Conservation (phyloP, 2,113 vertebrate genomes). For the Mobula hypostoma region DNA sequence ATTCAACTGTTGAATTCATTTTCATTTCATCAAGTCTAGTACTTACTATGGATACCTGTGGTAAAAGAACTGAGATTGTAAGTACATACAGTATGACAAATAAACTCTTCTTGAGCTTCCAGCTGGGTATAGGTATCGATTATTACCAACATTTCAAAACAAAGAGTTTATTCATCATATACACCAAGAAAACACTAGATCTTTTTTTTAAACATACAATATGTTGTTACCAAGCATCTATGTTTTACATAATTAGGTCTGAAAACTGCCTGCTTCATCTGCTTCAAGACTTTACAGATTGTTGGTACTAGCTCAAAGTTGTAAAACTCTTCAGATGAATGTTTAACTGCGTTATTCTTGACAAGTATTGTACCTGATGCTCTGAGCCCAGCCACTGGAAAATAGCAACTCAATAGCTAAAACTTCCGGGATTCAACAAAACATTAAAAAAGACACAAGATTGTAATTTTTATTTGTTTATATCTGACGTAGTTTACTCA, state of each 20-base stretch:
- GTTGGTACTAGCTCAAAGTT: background rate
- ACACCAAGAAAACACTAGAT: too few species aligned
- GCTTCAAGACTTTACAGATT: background rate
- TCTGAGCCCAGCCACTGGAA: background rate
- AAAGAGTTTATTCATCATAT: too few species aligned
- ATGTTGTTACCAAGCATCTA: background rate
- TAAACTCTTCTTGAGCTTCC: too few species aligned
- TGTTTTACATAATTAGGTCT: background rate
- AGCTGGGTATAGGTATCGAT: too few species aligned
- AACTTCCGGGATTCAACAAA: background rate
- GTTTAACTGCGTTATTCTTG: background rate
- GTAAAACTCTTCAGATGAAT: background rate
- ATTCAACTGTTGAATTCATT: background rate
- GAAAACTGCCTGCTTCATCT: background rate
- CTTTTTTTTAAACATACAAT: too few species aligned
- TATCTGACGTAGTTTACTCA: background rate
- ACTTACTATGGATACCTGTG: background rate
- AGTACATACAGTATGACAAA: background rate
- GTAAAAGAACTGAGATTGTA: background rate
- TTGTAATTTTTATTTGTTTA: background rate
- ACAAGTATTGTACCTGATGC: background rate
- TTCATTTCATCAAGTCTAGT: background rate
- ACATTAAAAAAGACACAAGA: background rate
- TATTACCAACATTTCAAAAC: too few species aligned
- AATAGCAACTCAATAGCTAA: background rate